phyloP scores from a whole-genome alignment of 2,113 vertebrate species.

The Poicephalus gulielmi region DNA sequence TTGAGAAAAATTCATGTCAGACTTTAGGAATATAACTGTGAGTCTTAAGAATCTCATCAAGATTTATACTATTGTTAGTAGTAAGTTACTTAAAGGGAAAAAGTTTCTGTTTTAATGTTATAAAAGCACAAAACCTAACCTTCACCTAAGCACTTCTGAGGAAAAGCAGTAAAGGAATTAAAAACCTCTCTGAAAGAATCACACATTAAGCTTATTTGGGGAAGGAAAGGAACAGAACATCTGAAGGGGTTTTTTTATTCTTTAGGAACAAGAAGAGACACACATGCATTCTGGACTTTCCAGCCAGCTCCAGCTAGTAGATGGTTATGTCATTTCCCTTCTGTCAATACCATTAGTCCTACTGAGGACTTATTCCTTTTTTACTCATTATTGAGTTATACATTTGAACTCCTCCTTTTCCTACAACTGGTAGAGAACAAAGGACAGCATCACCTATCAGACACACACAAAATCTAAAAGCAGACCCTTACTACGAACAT shows the following conservation, averaged over 20 bases:
- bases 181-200: background rate
- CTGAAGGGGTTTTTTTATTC: background rate
- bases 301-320: background rate
- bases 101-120: background rate
- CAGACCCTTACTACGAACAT: background rate
- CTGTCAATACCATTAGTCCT: background rate
- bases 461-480: background rate
- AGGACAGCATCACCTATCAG: background rate
- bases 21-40: background rate
- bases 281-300: background rate
- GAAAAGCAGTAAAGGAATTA: background rate
- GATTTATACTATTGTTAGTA: background rate
- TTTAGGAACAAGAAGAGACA: background rate
- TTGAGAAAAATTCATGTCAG: background rate
- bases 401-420: background rate
- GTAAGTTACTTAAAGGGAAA: background rate
- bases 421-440: background rate
- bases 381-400: fast-evolving
- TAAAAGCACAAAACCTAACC: background rate
- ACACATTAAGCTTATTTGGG: background rate
- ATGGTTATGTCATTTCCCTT: background rate
- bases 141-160: background rate
- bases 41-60: background rate
- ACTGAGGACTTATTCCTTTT: background rate
- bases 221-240: background rate